Base-by-base conservation (phyloP, 2,113 vertebrate genomes). In the Phrynosoma platyrhinos region DNA sequence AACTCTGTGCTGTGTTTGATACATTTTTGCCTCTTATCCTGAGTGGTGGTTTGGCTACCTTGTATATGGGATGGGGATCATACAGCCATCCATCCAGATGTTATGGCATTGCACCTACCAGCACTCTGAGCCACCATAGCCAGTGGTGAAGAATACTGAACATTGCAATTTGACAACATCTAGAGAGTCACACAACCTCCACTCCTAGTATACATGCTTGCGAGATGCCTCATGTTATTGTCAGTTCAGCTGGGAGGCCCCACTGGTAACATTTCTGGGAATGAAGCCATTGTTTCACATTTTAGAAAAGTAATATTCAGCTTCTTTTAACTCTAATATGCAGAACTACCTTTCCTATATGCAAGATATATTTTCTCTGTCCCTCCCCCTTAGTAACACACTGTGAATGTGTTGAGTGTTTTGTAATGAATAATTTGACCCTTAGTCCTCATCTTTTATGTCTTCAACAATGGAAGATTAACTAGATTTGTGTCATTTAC, bases 381-480 rank as follows among this genome's bases (percentile, higher is more conserved):
- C 21, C 47, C 71, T 72, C 52, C 32, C 40, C 47, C 21, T 12
- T 20, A 83, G 16, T 55, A 89, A 92, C 91, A 79, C 80, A 85
- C 40, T 91, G 30, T 90, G n/a, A 93, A 90, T 93, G 40, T 87
- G 79, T 89, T 85, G 86, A 80, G 90, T 91, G 21, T 77, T 84
- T 66, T 81, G 25, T 62, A 76, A 78, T 83, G 88, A 89, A 86
- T 1, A 92, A 82, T 85, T 30, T 20, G 84, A 7, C 85, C 84
- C 84, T 75, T 0, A 91, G 91, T 91, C 82, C 68, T 55, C 64
- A 86, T 90, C 84, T 87, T 91, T 92, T 36, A 79, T 75, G 72
- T 88, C 82, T 91, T 83, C 82, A 90, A 40, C 85, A 89, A 89
- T 87, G 89, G 83, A 82, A 1, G 91, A 85, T 88, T 92, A 86